Evolutionary conservation across 2,888 invertebrate genomes (phyloP), one percentile per base, ranked within the genome.

Genomic region (Lycophotia porphyrea): DNA sequence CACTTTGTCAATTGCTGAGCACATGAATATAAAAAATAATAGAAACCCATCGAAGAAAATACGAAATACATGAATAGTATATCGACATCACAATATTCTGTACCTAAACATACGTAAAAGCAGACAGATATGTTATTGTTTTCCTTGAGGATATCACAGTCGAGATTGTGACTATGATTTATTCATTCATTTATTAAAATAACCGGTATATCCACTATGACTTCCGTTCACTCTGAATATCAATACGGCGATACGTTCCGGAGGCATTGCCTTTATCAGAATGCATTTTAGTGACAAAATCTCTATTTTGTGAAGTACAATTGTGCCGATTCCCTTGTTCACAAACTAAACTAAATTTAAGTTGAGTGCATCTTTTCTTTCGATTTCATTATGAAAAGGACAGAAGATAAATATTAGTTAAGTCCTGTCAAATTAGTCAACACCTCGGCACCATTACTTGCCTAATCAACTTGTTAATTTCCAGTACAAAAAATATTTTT

Each of bases 151-250:
- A 77, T 47, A 68, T 64, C 24, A 39, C 5, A 64, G 31, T 55
- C n/a, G 15, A 49, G 49, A 81, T 67, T 58, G 44, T 42, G 49
- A 73, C 5, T 47, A 42, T 65, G 44, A 34, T 44, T 52, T 69
- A 83, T 72, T 69, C 39, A 61, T 61, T 24, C 21, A 34, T 60
- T 64, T 42, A 76, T 71, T 71, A 55, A 36, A 66, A 77, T 69
- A 72, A 78, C 83, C 47, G 34, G 68, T 75, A 44, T 34, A 21
- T 68, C 49, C n/a, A 69, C 18, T 65, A 24, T 39, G 11, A 42
- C n/a, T 49, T n/a, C 36, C 55, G n/a, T 44, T 44, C 31, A 71
- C 7, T 44, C 13, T 15, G 21, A 44, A 34, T 34, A 11, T 24
- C n/a, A 52, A n/a, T 64, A 42, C 49, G 21, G 21, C 7, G 8